Base-by-base conservation (phyloP, 1,140 invertebrate genomes). In the Lycorma delicatula region DNA sequence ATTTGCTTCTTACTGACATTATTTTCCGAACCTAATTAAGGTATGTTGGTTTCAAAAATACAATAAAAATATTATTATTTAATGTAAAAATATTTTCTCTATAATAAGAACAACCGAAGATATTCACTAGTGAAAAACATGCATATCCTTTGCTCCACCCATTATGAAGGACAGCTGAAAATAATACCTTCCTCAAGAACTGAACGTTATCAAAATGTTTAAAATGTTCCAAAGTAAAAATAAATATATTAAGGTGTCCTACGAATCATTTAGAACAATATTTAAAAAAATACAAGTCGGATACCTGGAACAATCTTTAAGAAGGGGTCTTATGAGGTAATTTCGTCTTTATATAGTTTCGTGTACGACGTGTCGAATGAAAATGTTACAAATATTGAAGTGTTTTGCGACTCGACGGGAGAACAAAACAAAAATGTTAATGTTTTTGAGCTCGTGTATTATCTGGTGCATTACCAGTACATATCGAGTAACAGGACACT, bases 361-460 rank as follows among this genome's bases (percentile, higher is more conserved):
- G 13, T 48, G 23, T 48, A 12, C 13, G 13, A 48, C 13, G n/a
- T 18, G 12, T 25, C 23, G 16, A 22, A 48, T 25, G 18, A 25
- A 18, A 13, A 20, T 18, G 46, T 48, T 20, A 25, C 34, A 50
- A 7, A 55, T 54, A 26, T 58, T n/a, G 47, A 50, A 41, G 44
- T 57, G 38, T 63, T 63, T 52, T 63, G 60, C 55, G 62, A 63
- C 48, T 61, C 59, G 11, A 53, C n/a, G 20, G 23, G 31, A n/a
- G 56, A 52, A 16, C 53, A 63, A 52, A 63, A 63, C 31, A 61
- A 57, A 49, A 63, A 61, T 50, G 62, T 59, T 54, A 61, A 38
- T 20, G 34, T 62, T 31, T 46, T 69, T 13, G 4, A 22, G 6
- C 23, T 48, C 34, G 23, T 54, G 29, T 27, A 54, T 29, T 54